phyloP scores from a whole-genome alignment of 2,797 vertebrate species.

The Sebastes jordani region DNA sequence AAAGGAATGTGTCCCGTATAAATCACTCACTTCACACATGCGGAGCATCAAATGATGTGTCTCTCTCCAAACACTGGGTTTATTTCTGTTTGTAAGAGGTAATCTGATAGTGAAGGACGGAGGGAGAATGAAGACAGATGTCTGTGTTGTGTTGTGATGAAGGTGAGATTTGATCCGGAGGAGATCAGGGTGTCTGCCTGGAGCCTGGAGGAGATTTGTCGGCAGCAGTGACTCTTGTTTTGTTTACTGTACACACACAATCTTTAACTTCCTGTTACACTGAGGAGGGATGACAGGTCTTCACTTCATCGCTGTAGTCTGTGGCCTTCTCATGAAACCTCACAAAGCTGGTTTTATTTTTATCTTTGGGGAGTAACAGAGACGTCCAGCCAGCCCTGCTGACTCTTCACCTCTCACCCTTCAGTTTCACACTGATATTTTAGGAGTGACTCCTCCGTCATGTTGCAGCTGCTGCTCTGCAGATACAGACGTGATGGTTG shows the following conservation, averaged over 20 bases:
- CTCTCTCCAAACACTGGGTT: background rate
- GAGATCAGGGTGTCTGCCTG: background rate
- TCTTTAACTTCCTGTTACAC: background rate
- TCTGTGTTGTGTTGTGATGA: background rate
- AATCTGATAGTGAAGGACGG: background rate
- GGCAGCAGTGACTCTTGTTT: background rate
- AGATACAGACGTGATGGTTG: background rate
- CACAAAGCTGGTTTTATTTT: background rate
- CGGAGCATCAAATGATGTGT: background rate
- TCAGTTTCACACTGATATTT: background rate
- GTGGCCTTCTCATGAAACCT: background rate
- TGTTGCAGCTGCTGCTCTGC: background rate
- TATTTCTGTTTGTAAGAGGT: background rate
- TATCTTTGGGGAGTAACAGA: background rate
- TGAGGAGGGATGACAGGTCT: background rate
- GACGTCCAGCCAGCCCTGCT: background rate
- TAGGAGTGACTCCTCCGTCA: no score
- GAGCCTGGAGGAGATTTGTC: slow-evolving; percentile 1
- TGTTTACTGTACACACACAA: background rate
- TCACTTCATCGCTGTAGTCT: background rate
- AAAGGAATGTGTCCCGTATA: background rate
- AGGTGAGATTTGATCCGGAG: background rate
- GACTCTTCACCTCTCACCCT: background rate
- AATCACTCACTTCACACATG: slow-evolving; percentile 1
- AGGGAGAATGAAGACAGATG: slow-evolving; percentile 7